These are phyloP conservation scores for Rhingia rostrata DNA, from an alignment of 2,888 invertebrate genomes.

Conservation along the genomic window DNA sequence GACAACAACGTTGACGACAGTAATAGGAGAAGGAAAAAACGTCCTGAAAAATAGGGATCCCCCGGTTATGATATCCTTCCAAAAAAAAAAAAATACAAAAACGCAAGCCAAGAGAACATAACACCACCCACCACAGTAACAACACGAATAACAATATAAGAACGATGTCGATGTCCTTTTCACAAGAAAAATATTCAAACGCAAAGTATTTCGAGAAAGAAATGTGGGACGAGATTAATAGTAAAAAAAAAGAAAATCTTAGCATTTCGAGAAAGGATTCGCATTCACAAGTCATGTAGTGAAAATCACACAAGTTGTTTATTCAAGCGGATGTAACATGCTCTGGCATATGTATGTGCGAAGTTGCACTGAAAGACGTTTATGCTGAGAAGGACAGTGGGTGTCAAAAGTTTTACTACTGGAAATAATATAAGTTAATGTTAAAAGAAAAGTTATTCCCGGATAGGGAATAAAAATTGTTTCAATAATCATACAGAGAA, in stretches of 20 bases:
- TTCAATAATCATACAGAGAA: no score
- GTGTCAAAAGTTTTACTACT: conserved; percentile 1
- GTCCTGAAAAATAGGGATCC: not conserved
- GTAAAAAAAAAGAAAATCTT: conserved; percentile 50
- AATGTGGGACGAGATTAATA: conserved; percentile 60
- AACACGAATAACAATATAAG: conserved; percentile 33
- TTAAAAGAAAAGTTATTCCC: no score
- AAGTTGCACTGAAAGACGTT: not conserved
- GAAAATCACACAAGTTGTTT: conserved; percentile 73
- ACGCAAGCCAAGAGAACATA: not conserved
- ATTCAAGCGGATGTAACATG: conserved; percentile 43
- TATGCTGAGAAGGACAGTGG: conserved; percentile 17
- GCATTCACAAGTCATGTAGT: conserved; percentile 57
- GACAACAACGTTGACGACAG: conserved; percentile 35
- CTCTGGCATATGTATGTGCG: conserved; percentile 31
- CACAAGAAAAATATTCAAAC: conserved; percentile 33
- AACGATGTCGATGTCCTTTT: conserved; percentile 41
- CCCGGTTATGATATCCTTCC: conserved; percentile 52
- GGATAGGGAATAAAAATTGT: no score
- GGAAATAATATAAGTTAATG: no score
- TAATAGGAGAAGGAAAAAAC: conserved; percentile 4
- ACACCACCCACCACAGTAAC: conserved; percentile 24
- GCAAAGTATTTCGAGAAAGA: conserved; percentile 28
- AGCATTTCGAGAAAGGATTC: conserved; percentile 52
- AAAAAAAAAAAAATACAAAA: conserved; percentile 13